phyloP scores from a whole-genome alignment of 1,140 invertebrate genomes.

The Lepidurus apus region DNA sequence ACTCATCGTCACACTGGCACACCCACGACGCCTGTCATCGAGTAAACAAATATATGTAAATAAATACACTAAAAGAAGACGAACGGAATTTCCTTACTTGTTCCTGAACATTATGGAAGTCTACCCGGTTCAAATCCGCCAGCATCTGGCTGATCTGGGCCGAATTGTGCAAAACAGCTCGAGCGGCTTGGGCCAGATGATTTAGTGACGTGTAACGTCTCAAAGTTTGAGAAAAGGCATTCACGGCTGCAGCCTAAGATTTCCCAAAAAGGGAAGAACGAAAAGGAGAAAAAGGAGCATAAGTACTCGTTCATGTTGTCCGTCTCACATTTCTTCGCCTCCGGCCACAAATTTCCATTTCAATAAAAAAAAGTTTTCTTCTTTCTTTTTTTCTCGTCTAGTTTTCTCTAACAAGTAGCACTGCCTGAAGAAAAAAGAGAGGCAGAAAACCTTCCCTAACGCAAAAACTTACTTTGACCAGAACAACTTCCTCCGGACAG shows the following conservation, averaged over 20 bases:
- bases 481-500: constrained; percentile 74
- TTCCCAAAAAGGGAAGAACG: not conserved
- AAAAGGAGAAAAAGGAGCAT: constrained; percentile 33
- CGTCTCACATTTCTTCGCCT: constrained; percentile 12
- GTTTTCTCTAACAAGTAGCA: not conserved
- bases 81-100: constrained; percentile 50
- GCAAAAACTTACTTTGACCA: constrained; percentile 62
- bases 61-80: not conserved
- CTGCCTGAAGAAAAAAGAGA: not conserved
- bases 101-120: constrained; percentile 93
- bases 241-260: constrained; percentile 62
- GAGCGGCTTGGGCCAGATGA: constrained; percentile 91
- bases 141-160: constrained; percentile 96
- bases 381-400: not conserved
- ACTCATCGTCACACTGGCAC: constrained; percentile 83
- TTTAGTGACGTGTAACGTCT: constrained; percentile 96
- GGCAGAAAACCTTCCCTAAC: not conserved
- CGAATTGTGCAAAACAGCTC: constrained; percentile 91
- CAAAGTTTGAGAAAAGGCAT: constrained; percentile 89
- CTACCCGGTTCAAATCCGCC: constrained; percentile 90
- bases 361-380: not conserved
- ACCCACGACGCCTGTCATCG: constrained; percentile 86
- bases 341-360: constrained; percentile 23
- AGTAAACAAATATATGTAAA: constrained; percentile 16
- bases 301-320: constrained; percentile 4